phyloP scores from a whole-genome alignment of 1,140 invertebrate genomes.

The Diorhabda elongata region DNA sequence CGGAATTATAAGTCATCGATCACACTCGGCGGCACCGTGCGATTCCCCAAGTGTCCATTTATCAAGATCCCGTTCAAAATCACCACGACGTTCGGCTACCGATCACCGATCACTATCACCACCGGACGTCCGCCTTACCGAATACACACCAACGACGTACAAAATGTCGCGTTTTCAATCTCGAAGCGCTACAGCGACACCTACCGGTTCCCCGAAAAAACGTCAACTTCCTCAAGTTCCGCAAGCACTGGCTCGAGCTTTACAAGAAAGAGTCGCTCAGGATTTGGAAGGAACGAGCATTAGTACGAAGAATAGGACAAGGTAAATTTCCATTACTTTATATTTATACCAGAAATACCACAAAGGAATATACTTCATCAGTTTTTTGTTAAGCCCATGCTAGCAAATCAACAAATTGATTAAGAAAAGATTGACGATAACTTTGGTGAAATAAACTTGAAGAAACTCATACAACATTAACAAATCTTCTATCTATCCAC shows the following conservation, averaged over 20 bases:
- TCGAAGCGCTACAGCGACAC: conserved; percentile 85
- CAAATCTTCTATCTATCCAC: no score
- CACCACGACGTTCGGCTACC: conserved; percentile 56
- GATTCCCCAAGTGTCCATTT: conserved; percentile 59
- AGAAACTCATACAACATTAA: no score
- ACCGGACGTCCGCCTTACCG: conserved; percentile 55
- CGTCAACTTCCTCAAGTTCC: conserved; percentile 91
- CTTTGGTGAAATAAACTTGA: no score
- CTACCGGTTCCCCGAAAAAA: conserved; percentile 91
- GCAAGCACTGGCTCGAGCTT: conserved; percentile 56
- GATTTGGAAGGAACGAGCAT: conserved; percentile 69
- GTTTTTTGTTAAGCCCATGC: no score
- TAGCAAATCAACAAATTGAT: no score
- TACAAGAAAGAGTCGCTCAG: conserved; percentile 68
- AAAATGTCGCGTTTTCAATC: conserved; percentile 63
- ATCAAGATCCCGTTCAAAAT: conserved; percentile 58
- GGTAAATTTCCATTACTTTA: not conserved
- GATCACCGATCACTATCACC: conserved; percentile 69
- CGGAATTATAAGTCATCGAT: conserved; percentile 52
- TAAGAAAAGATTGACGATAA: no score
- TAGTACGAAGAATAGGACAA: conserved; percentile 23
- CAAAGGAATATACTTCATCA: no score
- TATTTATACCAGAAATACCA: no score
- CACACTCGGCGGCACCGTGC: conserved; percentile 72
- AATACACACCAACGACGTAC: conserved; percentile 38